phyloP scores from a whole-genome alignment of 1,140 invertebrate genomes.

The Stegodyphus dumicola region DNA sequence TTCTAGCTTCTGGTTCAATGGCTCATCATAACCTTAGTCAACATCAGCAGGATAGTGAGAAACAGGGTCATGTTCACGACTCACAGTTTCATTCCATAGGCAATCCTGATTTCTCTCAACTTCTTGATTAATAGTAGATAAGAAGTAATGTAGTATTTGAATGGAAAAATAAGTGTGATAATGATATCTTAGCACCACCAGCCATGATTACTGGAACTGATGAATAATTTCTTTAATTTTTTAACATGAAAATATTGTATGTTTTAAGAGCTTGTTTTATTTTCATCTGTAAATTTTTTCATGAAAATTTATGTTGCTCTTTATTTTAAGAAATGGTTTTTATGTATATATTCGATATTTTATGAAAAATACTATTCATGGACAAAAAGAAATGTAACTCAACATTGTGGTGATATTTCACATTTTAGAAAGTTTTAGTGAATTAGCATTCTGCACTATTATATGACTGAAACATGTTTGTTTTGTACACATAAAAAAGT shows the following conservation, averaged over 20 bases:
- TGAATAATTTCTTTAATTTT: slow-evolving; percentile 43
- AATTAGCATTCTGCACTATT: slow-evolving; percentile 38
- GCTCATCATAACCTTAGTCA: slow-evolving; percentile 43
- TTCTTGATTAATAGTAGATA: slow-evolving; percentile 52
- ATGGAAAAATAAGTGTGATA: slow-evolving; percentile 48
- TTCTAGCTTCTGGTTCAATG: slow-evolving; percentile 56
- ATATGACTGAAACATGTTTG: slow-evolving; percentile 29
- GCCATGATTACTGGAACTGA: slow-evolving; percentile 38
- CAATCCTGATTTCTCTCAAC: slow-evolving; percentile 62
- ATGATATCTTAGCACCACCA: slow-evolving; percentile 58
- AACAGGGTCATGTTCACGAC: slow-evolving; percentile 50
- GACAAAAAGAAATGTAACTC: slow-evolving; percentile 4
- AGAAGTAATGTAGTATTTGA: slow-evolving; percentile 11
- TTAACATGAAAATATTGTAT: slow-evolving; percentile 46
- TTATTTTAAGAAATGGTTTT: slow-evolving; percentile 56
- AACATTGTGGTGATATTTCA: slow-evolving; percentile 37
- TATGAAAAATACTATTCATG: slow-evolving; percentile 49
- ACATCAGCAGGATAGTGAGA: slow-evolving; percentile 41
- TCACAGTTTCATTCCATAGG: slow-evolving; percentile 60
- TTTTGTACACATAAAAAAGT: neutral
- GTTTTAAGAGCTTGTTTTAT: slow-evolving; percentile 62
- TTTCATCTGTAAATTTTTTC: slow-evolving; percentile 61
- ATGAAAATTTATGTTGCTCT: slow-evolving; percentile 59
- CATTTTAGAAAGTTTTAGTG: slow-evolving; percentile 28
- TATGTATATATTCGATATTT: slow-evolving; percentile 61